Percentiles rank a stretch among this genome's conserved stretches.
phyloP scores from a whole-genome alignment of 2,113 vertebrate genomes.

The Chunga burmeisteri region DNA sequence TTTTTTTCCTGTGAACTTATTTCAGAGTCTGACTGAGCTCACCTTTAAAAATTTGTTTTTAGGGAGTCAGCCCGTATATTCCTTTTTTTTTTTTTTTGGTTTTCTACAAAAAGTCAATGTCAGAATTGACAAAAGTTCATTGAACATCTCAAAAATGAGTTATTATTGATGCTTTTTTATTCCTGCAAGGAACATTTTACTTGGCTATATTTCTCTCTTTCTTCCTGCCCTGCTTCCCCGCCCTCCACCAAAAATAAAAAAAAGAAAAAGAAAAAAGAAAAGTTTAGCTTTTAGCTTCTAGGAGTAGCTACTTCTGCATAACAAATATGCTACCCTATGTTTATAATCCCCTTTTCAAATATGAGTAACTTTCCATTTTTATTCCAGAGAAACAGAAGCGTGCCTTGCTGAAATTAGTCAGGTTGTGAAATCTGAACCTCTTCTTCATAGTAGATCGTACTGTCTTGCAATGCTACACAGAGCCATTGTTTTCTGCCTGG shows the following conservation, averaged over 20 bases:
- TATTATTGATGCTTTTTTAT: neutral
- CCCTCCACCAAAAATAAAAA: fast-evolving
- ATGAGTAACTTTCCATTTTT: neutral
- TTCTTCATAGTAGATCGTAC: neutral
- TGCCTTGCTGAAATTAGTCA: neutral
- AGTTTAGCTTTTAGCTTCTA: neutral
- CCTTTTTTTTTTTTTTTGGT: neutral
- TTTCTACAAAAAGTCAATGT: neutral
- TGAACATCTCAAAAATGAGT: neutral
- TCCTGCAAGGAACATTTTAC: neutral
- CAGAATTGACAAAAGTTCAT: neutral
- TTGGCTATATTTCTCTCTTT: neutral
- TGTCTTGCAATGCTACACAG: neutral
- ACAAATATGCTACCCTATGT: neutral
- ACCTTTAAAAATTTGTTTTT: neutral
- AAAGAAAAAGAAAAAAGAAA: too few species aligned
- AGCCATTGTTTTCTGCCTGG: neutral
- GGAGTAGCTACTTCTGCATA: neutral
- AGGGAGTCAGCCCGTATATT: neutral
- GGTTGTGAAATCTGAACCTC: neutral
- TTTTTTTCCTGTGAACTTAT: neutral
- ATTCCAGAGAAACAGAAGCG: neutral
- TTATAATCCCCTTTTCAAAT: neutral
- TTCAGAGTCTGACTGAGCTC: neutral
- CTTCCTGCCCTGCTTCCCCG: too few species aligned